Conservation (phyloP, 2,888 invertebrate species). For the Xylophagus ater region DNA sequence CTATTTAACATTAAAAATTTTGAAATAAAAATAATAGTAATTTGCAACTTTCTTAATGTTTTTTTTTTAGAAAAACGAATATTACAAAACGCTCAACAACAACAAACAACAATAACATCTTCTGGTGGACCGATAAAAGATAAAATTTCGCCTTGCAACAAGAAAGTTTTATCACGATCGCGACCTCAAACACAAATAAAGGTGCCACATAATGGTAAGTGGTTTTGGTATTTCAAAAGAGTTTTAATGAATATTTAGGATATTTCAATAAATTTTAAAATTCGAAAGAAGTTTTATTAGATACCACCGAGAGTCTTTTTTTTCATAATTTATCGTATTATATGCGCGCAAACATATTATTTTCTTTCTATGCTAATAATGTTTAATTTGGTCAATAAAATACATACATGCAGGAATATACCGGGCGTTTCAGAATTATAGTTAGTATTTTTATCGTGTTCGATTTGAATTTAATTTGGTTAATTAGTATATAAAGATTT, state of each 20-base stretch:
- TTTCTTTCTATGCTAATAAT: constrained; percentile 1
- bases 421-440: no score
- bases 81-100: constrained; percentile 16
- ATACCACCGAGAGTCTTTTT: no score
- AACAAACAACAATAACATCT: constrained; percentile 18
- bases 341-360: background rate
- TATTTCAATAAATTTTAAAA: no score
- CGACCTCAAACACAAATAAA: constrained; percentile 19
- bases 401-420: no score
- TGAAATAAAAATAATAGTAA: no score
- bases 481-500: no score
- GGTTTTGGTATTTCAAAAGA: constrained; percentile 3
- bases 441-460: no score
- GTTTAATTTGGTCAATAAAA: no score
- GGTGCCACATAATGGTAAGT: constrained; percentile 24
- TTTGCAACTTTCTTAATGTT: no score
- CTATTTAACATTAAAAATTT: no score
- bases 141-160: constrained; percentile 25
- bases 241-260: constrained; percentile 1
- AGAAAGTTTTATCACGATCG: constrained; percentile 23
- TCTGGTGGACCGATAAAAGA: constrained; percentile 16
- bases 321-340: background rate
- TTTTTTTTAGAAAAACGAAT: constrained; percentile 21
- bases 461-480: no score
- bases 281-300: no score